Evolutionary conservation across 2,113 vertebrate species (phyloP), one percentile per base, ranked within the genome.

Genomic region (Paraplagusia blochii): DNA sequence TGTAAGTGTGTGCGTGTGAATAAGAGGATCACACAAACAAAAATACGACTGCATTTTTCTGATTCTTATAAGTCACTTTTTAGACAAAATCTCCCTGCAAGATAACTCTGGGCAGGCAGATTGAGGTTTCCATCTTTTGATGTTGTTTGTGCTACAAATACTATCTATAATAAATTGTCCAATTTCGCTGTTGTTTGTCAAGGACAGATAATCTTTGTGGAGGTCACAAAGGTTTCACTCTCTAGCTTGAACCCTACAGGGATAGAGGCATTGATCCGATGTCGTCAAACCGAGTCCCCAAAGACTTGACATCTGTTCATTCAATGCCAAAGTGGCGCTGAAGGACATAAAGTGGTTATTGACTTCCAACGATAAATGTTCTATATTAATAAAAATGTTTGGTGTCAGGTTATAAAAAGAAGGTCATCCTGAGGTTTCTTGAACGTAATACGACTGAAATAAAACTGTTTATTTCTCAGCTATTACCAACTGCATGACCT

Each of bases 181-280:
- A 47, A 42, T 65, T 65, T 66, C 38, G 50, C 58, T 44, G 47
- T 69, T 69, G 70, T 60, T 75, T 53, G 58, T 72, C 63, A 75
- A 77, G 71, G 74, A 66, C 74, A 75, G 52, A 44, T 8, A 53
- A 77, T 74, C 71, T 60, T 66, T 71, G 19, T 53, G 46, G 49
- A 60, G 69, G 45, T 66, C 38, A 52, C 55, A 45, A 53, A 70
- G 58, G 69, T 58, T 65, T 45, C 57, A 43, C 29, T 65, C 53
- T n/a, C 58, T 36, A 61, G 50, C 34, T 75, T 36, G n/a, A 33
- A 17, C 43, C 22, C 60, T 16, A 7, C 17, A 58, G 56, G 45
- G 55, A 70, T 38, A 16, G 47, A 56, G 11, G 17, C 63, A 71
- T 49, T 69, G 71, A 69, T 75, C 58, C 54, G 50, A 44, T 54